phyloP scores from a whole-genome alignment of 2,888 invertebrate genomes.

The Andrena dorsata region DNA sequence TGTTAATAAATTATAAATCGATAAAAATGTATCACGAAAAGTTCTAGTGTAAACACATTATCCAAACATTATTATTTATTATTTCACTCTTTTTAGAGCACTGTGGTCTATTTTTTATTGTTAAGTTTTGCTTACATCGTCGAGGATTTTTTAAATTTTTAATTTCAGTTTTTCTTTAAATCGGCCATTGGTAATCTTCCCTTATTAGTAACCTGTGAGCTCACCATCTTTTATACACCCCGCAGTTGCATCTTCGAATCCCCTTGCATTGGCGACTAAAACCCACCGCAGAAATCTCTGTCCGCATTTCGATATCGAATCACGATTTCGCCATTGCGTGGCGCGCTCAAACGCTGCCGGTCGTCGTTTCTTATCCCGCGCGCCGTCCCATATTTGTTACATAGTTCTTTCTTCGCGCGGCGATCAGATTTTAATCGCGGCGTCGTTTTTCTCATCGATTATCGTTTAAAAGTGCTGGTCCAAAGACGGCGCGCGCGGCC shows the following conservation, averaged over 20 bases:
- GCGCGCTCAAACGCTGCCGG: neutral
- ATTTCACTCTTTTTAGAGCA: no score
- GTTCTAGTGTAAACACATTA: no score
- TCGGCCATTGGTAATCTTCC: no score
- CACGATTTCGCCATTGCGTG: conserved; percentile 2
- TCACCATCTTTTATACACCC: neutral
- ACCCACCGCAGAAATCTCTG: neutral
- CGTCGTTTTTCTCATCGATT: conserved; percentile 46
- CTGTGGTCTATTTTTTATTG: no score
- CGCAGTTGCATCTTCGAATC: neutral
- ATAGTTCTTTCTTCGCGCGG: conserved; percentile 21
- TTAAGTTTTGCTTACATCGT: no score
- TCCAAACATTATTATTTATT: no score
- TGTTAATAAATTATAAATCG: no score
- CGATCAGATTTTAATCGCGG: conserved; percentile 46
- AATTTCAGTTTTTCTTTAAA: neutral
- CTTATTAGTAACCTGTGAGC: no score
- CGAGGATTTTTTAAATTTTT: no score
- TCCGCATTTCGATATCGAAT: neutral
- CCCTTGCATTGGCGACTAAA: neutral
- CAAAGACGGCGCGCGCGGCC: conserved; percentile 49
- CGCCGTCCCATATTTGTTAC: conserved; percentile 32
- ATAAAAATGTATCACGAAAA: no score
- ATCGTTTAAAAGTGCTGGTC: conserved; percentile 52
- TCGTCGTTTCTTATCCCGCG: neutral